phyloP scores from a whole-genome alignment of 1,140 invertebrate species.

The Popillia japonica region DNA sequence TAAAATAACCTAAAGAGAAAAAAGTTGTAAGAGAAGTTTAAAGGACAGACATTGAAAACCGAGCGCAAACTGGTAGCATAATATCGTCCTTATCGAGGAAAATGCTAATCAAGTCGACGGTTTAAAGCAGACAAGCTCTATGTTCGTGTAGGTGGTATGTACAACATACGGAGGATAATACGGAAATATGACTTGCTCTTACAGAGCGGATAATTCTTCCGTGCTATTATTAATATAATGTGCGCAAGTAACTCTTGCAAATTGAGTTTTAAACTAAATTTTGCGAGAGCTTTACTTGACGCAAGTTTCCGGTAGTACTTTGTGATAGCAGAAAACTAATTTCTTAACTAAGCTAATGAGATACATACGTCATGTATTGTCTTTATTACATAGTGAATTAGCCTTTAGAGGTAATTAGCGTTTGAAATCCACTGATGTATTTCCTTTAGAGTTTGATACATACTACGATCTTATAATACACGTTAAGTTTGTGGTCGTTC shows the following conservation, averaged over 20 bases:
- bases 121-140: background rate
- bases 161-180: conserved; percentile 14
- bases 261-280: conserved; percentile 19
- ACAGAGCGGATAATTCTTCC: background rate
- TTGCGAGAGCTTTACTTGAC: background rate
- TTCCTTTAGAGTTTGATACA: no score
- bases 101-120: background rate
- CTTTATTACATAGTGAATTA: background rate
- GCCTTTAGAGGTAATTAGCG: background rate
- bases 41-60: background rate
- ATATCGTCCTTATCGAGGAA: background rate
- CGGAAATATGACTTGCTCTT: conserved; percentile 14
- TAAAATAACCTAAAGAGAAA: background rate
- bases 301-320: background rate
- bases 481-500: no score
- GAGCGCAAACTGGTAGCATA: background rate
- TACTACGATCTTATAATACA: no score
- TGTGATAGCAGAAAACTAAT: background rate
- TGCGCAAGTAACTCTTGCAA: background rate
- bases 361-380: background rate
- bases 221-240: conserved; percentile 12
- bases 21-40: background rate
- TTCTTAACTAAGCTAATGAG: background rate
- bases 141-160: background rate
- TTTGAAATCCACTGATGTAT: no score